Base-by-base conservation (phyloP, 2,797 vertebrate species). In the Enteromius radiatus region DNA sequence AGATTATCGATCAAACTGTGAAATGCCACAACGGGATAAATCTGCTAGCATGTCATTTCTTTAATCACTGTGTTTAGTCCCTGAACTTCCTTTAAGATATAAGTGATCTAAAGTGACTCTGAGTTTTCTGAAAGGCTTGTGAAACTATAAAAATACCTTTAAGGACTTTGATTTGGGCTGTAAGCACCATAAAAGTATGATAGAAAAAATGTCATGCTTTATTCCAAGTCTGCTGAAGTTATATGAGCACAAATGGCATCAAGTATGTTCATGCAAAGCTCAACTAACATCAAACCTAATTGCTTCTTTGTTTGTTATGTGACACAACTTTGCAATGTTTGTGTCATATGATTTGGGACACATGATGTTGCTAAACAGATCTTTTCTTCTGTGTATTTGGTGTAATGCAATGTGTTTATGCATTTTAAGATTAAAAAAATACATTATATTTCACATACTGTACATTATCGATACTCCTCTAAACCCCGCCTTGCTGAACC, bases 1-100 rank as follows among this genome's bases (percentile, higher is more conserved):
- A 84, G 85, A 78, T 47, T 85, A 89, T 88, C 78, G 78, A 91
- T 89, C 90, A 76, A 87, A 88, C 90, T 86, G 85, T 85, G 7
- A 43, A 63, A 26, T 43, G 74, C 74, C 23, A 43, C 36, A 61
- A 61, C 61, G n/a, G 54, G 41, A 86, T 85, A 41, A 61, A 76
- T 76, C 36, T 12, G 23, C 54, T 76, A 76, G 19, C 38, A 31
- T 47, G 3, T 61, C 15, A 21, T 76, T 43, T 59, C 9, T 76
- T 59, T 76, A 61, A 38, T 59, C 7, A 56, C 12, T 56, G 12
- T 17, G 28, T 38, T 56, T 26, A 84, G 52, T 75, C 31, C 21
- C 21, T 59, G 49, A 38, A 26, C 14, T 17, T 56, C 19, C 52
- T 75, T 75, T 59, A n/a, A 73, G 47, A 73, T 52, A 12, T 14